Evolutionary conservation across 2,113 vertebrate species (phyloP), one percentile per base, ranked within the genome.

Genomic region (Caracal caracal): DNA sequence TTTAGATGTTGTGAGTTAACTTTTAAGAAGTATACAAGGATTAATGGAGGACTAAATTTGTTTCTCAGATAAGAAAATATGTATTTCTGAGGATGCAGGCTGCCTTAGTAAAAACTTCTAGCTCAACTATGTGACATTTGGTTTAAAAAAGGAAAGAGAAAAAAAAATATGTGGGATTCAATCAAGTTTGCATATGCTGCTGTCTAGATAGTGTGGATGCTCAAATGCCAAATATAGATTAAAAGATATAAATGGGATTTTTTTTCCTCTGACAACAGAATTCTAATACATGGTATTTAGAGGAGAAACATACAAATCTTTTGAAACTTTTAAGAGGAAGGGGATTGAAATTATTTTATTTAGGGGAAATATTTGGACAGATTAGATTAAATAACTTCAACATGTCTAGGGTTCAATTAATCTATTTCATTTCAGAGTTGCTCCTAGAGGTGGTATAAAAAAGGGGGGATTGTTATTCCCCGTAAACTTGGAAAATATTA

Each of bases 101-200:
- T 84, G 17, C 26, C n/a, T 73, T 92, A 73, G 30, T 88, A 37
- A 95, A 96, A 96, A 47, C 33, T 82, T 40, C 68, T 47, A 95
- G 49, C 35, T 93, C 37, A 95, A 93, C 79, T 87, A 66, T 79
- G 59, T 97, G 65, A 94, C 81, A 96, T 95, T 96, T 96, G 40
- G 26, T 93, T 96, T 95, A 86, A 73, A 94, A 97, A 94, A 81
- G 24, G 37, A 85, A 82, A 61, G 24, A 90, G 51, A 66, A 95
- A 84, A 95, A 95, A 95, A 87, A 92, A 82, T 82, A 82, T 63
- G 81, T 94, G 65, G 51, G 81, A 94, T 90, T 95, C 30, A 90
- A 61, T 97, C 95, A 97, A 88, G 88, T 95, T 90, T 95, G 51
- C 94, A 88, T 95, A 96, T 96, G 94, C 88, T 88, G 61, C 71